Evolutionary conservation across 2,888 invertebrate species (phyloP).

Genomic region (Magallana nippona): DNA sequence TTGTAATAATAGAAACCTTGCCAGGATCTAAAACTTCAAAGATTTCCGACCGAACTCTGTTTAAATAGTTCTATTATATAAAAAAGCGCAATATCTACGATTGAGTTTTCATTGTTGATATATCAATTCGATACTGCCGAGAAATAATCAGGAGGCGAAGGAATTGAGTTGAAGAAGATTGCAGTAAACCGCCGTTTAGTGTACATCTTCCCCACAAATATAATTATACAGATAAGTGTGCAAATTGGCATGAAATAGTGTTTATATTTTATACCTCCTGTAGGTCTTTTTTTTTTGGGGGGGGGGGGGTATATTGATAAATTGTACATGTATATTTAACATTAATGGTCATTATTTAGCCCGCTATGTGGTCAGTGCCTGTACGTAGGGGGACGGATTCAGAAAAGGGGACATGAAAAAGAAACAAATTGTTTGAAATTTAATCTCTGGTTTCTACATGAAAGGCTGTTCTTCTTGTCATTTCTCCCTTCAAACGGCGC

Average conservation of each 20-base stretch:
- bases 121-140: not conserved
- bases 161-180: no score
- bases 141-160: no score
- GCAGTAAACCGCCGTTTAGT: no score
- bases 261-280: no score
- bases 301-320: no score
- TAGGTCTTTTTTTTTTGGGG: no score
- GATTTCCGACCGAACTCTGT: not conserved
- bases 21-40: constrained; percentile 15
- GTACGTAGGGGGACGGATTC: not conserved
- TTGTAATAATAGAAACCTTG: constrained; percentile 2
- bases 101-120: constrained; percentile 3
- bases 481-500: constrained; percentile 11
- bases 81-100: not conserved
- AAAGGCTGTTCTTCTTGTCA: not conserved
- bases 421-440: constrained; percentile 30
- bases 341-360: no score
- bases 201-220: no score
- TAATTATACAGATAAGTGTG: no score
- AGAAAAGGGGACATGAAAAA: constrained; percentile 21
- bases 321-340: no score
- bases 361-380: no score
- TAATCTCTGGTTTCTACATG: not conserved
- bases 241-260: no score
- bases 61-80: not conserved